A percentile compares a stretch with the other conserved stretches of the same genome.
These are phyloP conservation scores for Agonopterix heracliana DNA, from an alignment of 2,888 invertebrate genomes.

Conservation along the genomic window DNA sequence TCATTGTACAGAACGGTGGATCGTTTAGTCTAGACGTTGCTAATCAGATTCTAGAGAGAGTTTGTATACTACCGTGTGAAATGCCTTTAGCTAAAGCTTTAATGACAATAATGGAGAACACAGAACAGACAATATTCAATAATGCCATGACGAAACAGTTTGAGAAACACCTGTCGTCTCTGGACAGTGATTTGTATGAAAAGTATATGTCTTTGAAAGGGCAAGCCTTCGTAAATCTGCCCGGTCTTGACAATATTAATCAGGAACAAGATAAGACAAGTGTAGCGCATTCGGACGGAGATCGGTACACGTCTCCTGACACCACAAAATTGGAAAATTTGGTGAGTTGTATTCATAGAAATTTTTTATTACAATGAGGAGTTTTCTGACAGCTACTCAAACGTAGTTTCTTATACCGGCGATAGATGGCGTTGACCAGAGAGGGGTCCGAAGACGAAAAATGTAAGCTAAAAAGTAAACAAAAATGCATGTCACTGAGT, in stretches of 20 bases:
- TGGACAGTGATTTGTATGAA: conserved; percentile 22
- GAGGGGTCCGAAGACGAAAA: too few relatives aligned
- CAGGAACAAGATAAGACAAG: conserved; percentile 9
- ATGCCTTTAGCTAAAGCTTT: conserved; percentile 31
- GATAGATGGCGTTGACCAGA: too few relatives aligned
- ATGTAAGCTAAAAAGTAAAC: too few relatives aligned
- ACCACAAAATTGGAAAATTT: conserved; percentile 43
- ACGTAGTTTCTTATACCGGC: too few relatives aligned
- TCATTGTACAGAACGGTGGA: conserved; percentile 30
- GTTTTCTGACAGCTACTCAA: too few relatives aligned
- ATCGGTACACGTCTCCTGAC: conserved; percentile 43
- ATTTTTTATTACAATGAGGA: too few relatives aligned
- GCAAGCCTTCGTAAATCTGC: conserved; percentile 1
- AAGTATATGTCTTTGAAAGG: background rate
- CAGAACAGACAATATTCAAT: conserved; percentile 34
- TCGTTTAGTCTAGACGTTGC: conserved; percentile 33
- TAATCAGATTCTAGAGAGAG: conserved; percentile 43
- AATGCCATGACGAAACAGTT: conserved; percentile 34
- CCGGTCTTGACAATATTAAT: background rate
- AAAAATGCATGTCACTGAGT: too few relatives aligned
- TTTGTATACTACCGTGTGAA: conserved; percentile 50
- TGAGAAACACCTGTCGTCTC: conserved; percentile 30
- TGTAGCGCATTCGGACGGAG: conserved; percentile 5
- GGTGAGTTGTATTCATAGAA: conserved; percentile 37
- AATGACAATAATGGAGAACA: conserved; percentile 37